Evolutionary conservation across 2,797 vertebrate species (phyloP), one percentile per base, ranked within the genome.

Genomic region (Acanthurus tractus): DNA sequence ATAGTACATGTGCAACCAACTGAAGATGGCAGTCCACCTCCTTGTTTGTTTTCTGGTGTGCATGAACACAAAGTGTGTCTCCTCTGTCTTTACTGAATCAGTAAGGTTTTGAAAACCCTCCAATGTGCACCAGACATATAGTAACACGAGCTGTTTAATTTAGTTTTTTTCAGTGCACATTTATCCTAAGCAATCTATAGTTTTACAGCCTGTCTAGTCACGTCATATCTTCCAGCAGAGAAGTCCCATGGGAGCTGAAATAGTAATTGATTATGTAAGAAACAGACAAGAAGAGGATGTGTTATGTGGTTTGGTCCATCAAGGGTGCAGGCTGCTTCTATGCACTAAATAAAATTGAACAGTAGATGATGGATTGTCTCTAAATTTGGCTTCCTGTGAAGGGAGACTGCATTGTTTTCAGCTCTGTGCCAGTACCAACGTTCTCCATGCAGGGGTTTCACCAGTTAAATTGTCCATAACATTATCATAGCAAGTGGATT

Each of bases 311-410:
- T 59, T 20, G 42, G 46, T 65, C 63, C 54, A 34, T 70, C 50
- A 20, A 3, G 4, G 52, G 14, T 67, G 46, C 10, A 45, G 49
- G 34, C 49, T 65, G 15, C 20, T 65, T 20, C 67, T 56, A 65
- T 48, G 59, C 20, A 62, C 40, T 42, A 34, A 50, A 36, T 78
- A 79, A 76, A 74, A 63, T n/a, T 14, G 45, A 52, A 50, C 48
- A 29, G 46, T 7, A 9, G 58, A 59, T 76, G 75, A 84, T 79
- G 58, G 70, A 86, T 85, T 57, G 65, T 46, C 59, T 83, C 73
- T 83, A 83, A 58, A 82, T 86, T 67, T 89, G 72, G 84, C 63
- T 65, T 59, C 55, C 56, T 48, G 74, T 78, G 73, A 73, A 81
- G 75, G 36, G 36, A 40, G 56, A 70, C 36, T 14, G 6, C 17